Percentiles rank a stretch among this genome's conserved stretches.
Conservation (phyloP, 2,113 vertebrate genomes). For the Cochlearius cochlearius region DNA sequence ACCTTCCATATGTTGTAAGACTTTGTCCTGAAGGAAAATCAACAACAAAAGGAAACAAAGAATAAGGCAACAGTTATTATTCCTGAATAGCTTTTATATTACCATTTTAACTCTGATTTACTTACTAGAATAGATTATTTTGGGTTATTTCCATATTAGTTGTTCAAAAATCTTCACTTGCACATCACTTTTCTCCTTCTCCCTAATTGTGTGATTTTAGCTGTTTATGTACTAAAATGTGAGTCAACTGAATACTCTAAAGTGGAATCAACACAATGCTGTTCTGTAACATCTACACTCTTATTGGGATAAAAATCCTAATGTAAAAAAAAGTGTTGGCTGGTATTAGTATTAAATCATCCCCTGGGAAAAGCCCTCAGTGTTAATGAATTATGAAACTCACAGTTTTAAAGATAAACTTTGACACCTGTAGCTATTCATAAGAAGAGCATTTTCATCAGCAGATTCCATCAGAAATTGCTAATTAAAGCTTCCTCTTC, state of each 20-base stretch:
- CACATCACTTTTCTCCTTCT: not conserved
- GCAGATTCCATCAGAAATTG: constrained; percentile 63
- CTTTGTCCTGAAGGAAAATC: not conserved
- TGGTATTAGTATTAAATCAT: constrained; percentile 42
- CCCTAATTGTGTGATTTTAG: not conserved
- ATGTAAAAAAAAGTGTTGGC: not conserved
- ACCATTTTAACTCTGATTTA: not conserved
- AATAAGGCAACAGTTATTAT: not conserved
- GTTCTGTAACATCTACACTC: not conserved
- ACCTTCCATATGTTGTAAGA: not conserved
- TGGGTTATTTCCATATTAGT: not conserved
- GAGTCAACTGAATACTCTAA: not conserved
- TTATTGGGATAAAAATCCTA: not conserved
- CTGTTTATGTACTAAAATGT: not conserved
- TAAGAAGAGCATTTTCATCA: constrained; percentile 61
- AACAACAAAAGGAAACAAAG: not conserved
- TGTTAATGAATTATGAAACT: constrained; percentile 69
- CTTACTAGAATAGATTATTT: not conserved
- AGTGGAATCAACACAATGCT: not conserved
- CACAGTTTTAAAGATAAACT: constrained; percentile 68
- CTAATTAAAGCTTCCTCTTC: constrained; percentile 68
- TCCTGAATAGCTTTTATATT: not conserved
- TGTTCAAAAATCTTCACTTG: not conserved
- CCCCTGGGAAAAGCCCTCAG: constrained; percentile 41
- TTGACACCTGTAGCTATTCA: constrained; percentile 67